Percentiles rank a stretch among this genome's conserved stretches.
These are phyloP conservation scores for Erpornis zantholeuca DNA, from an alignment of 2,113 vertebrate genomes.

Conservation along the genomic window DNA sequence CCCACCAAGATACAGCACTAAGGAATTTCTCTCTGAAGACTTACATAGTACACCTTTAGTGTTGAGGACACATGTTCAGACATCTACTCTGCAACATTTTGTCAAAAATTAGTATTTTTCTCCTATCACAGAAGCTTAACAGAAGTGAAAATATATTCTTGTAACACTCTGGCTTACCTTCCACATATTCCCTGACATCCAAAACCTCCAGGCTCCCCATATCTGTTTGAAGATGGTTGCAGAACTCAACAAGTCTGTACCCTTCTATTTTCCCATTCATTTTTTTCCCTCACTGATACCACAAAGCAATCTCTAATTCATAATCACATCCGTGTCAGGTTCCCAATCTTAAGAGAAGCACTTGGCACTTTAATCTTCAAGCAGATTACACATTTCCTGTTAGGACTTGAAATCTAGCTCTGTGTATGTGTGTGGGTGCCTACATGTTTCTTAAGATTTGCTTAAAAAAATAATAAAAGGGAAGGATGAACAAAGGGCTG, in stretches of 20 bases:
- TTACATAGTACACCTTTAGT: not conserved
- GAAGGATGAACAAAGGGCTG: not conserved
- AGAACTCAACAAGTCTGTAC: conserved; percentile 37
- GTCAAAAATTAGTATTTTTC: not conserved
- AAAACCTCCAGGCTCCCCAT: not conserved
- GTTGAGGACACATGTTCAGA: not conserved
- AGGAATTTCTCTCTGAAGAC: not conserved
- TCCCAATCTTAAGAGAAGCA: conserved; percentile 31
- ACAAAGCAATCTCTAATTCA: conserved; percentile 45
- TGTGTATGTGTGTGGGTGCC: not conserved
- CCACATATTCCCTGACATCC: not conserved
- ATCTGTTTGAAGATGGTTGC: conserved; percentile 7
- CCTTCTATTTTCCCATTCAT: not conserved
- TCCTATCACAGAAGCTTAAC: not conserved
- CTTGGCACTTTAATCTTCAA: conserved; percentile 48
- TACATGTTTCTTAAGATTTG: not conserved
- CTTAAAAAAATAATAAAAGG: not conserved
- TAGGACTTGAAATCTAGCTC: conserved; percentile 41
- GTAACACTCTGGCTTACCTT: not conserved
- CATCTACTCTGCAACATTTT: not conserved
- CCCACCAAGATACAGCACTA: not conserved
- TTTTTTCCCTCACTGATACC: not conserved
- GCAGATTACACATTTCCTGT: conserved; percentile 59
- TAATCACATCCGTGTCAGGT: conserved; percentile 51
- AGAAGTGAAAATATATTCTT: not conserved